phyloP scores from a whole-genome alignment of 2,888 invertebrate genomes.

The Andrena marginata region DNA sequence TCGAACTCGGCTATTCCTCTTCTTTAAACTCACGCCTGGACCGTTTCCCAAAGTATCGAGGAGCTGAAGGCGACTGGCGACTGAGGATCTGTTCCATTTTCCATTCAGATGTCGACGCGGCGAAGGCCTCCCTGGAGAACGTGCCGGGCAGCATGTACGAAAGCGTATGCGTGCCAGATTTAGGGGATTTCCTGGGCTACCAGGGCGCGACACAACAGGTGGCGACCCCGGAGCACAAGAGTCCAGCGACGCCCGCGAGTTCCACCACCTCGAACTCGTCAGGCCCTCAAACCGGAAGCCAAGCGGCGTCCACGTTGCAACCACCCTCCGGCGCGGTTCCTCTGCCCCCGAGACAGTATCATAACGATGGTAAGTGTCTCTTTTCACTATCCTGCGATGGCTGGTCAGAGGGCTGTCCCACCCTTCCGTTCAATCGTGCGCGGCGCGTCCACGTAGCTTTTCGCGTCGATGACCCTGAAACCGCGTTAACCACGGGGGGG shows the following conservation, averaged over 20 bases:
- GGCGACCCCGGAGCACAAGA: slow-evolving; percentile 82
- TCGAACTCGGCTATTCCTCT: too few species aligned
- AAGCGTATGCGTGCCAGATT: slow-evolving; percentile 92
- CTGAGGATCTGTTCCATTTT: slow-evolving; percentile 67
- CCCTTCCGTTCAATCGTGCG: background rate
- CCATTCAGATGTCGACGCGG: slow-evolving; percentile 91
- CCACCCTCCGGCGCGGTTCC: slow-evolving; percentile 69
- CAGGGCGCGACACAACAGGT: slow-evolving; percentile 77
- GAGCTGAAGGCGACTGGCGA: background rate
- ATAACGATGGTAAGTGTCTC: slow-evolving; percentile 81
- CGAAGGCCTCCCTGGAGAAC: slow-evolving; percentile 90
- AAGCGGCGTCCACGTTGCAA: slow-evolving; percentile 57
- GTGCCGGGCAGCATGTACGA: slow-evolving; percentile 92
- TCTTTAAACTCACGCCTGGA: too few species aligned
- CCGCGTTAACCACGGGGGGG: too few species aligned
- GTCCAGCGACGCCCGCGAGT: slow-evolving; percentile 83
- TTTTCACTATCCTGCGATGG: slow-evolving; percentile 19
- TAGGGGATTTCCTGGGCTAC: slow-evolving; percentile 89
- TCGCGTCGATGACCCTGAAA: background rate
- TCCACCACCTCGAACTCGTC: slow-evolving; percentile 80
- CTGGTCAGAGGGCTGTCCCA: background rate
- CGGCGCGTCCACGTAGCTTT: background rate
- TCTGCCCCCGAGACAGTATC: slow-evolving; percentile 78
- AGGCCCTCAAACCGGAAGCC: slow-evolving; percentile 59
- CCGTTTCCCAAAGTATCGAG: too few species aligned